Evolutionary conservation across 2,888 invertebrate species (phyloP).

Genomic region (Dolichopus griseipennis): DNA sequence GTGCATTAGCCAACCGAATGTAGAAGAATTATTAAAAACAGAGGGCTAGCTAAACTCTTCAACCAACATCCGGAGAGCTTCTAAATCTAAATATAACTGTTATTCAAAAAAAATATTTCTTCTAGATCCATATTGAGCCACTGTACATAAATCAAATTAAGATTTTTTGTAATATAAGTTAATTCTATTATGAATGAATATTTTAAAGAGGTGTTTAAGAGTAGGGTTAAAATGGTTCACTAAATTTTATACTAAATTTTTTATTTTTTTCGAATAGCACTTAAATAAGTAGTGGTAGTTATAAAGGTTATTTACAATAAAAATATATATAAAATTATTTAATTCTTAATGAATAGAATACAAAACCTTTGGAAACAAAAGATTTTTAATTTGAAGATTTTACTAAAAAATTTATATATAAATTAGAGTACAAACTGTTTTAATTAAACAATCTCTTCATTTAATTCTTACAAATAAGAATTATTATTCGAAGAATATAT

Average conservation of each 20-base stretch:
- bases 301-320: background rate
- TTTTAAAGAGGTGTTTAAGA: background rate
- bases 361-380: too few relatives aligned
- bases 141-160: background rate
- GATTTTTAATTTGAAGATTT: background rate
- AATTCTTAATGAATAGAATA: too few relatives aligned
- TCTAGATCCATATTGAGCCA: too few relatives aligned
- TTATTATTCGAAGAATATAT: background rate
- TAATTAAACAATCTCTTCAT: background rate
- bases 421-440: background rate
- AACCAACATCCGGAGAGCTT: too few relatives aligned
- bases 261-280: background rate
- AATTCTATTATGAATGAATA: background rate
- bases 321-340: background rate
- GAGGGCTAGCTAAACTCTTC: too few relatives aligned
- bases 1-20: too few relatives aligned
- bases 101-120: too few relatives aligned
- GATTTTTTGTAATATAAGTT: background rate
- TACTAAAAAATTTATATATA: background rate
- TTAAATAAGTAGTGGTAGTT: background rate
- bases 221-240: background rate
- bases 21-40: too few relatives aligned
- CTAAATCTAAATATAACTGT: too few relatives aligned
- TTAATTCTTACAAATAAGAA: background rate
- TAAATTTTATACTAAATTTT: background rate